Conservation (phyloP, 2,113 vertebrate species). For the Carassius gibelio region DNA sequence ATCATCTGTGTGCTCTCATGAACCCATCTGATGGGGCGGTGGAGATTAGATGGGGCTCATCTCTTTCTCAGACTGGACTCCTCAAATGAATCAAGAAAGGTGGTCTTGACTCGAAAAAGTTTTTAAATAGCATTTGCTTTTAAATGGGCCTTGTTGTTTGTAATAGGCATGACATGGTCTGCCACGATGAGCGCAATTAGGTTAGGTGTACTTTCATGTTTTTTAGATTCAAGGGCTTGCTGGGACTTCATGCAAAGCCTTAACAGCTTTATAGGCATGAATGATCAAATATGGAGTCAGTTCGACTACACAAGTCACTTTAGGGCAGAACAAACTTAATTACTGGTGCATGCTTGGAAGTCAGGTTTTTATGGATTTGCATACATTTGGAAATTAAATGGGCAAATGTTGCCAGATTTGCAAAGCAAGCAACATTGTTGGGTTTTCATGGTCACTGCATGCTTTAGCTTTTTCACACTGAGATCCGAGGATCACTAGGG, state of each 20-base stretch:
- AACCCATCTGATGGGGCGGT: constrained; percentile 55
- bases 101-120: background rate
- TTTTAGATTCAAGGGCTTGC: background rate
- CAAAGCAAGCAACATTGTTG: background rate
- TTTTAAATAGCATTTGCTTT: constrained; percentile 21
- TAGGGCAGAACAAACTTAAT: background rate
- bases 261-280: background rate
- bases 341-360: background rate
- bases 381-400: background rate
- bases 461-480: too few species aligned
- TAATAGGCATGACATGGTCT: constrained; percentile 2
- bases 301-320: background rate
- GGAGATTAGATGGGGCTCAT: constrained; percentile 67
- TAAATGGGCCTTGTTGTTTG: constrained; percentile 15
- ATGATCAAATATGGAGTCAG: background rate
- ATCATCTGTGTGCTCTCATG: constrained; percentile 66
- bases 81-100: constrained; percentile 4
- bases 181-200: constrained; percentile 20
- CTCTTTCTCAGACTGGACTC: constrained; percentile 21
- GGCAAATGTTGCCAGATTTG: background rate
- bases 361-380: background rate
- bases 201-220: constrained; percentile 37
- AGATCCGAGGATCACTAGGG: too few species aligned
- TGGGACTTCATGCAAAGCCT: background rate
- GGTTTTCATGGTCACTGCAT: too few species aligned